Percentiles rank a stretch among this genome's conserved stretches.
Conservation (phyloP, 1,140 invertebrate species). For the Pogonus chalceus region DNA sequence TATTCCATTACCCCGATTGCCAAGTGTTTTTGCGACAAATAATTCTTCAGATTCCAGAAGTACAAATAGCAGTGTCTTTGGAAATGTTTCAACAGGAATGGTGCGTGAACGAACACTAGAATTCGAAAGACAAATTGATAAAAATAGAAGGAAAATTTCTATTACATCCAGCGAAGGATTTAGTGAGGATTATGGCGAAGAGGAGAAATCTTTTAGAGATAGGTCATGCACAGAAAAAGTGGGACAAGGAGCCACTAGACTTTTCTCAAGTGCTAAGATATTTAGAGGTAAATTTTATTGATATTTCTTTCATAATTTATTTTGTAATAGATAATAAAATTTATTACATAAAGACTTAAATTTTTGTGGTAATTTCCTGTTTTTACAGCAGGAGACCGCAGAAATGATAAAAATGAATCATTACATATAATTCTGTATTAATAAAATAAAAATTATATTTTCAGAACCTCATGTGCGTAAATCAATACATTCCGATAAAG, state of each 20-base stretch:
- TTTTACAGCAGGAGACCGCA: no score
- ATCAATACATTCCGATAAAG: constrained; percentile 21
- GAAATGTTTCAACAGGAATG: constrained; percentile 32
- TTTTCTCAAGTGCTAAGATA: constrained; percentile 5
- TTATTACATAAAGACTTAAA: no score
- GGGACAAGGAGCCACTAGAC: background rate
- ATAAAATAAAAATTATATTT: no score
- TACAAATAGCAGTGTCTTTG: constrained; percentile 22
- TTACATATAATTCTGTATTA: background rate
- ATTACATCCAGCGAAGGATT: constrained; percentile 42
- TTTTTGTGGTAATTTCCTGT: no score
- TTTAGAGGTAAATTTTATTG: constrained; percentile 1
- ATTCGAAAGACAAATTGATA: constrained; percentile 38
- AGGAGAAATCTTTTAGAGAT: constrained; percentile 42
- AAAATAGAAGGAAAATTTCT: constrained; percentile 32
- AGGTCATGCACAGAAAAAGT: constrained; percentile 38
- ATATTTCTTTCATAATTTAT: no score
- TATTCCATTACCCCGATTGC: constrained; percentile 43
- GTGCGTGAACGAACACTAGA: constrained; percentile 41
- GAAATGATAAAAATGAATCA: no score
- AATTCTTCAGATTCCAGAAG: background rate
- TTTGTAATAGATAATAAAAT: no score
- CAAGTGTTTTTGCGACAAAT: constrained; percentile 23
- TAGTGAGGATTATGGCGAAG: constrained; percentile 41
- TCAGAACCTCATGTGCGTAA: background rate